Evolutionary conservation across 2,113 vertebrate genomes (phyloP).

Genomic region (Notiomystis cincta): DNA sequence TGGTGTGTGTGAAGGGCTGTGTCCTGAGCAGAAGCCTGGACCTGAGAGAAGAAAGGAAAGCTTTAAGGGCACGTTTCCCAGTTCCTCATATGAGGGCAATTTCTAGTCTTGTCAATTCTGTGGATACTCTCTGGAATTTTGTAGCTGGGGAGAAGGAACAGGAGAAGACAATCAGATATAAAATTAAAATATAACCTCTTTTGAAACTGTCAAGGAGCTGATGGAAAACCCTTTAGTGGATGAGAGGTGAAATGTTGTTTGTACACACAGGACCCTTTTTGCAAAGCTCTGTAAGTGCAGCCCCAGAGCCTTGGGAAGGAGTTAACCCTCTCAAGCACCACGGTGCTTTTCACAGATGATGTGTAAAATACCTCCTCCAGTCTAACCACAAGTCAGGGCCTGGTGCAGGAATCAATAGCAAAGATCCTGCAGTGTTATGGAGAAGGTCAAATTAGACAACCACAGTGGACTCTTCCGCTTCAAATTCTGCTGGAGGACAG

Average conservation of each 20-base stretch:
- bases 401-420: not conserved
- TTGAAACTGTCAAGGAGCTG: not conserved
- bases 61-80: not conserved
- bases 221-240: not conserved
- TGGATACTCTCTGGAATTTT: not conserved
- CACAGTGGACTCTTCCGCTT: not conserved
- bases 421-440: not conserved
- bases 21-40: not conserved
- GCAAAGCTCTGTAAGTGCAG: not conserved
- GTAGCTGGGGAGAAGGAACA: not conserved
- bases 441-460: not conserved
- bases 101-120: not conserved
- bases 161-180: not conserved
- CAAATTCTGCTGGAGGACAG: not conserved
- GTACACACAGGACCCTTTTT: not conserved
- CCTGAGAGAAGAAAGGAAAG: not conserved
- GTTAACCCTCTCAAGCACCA: not conserved
- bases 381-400: not conserved
- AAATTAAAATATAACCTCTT: not conserved
- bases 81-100: not conserved
- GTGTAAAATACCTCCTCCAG: not conserved
- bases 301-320: not conserved
- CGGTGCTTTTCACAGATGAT: not conserved
- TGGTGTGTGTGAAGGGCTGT: not conserved
- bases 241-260: not conserved